Evolutionary conservation across 2,113 vertebrate species (phyloP).

Genomic region (Prunella himalayana): DNA sequence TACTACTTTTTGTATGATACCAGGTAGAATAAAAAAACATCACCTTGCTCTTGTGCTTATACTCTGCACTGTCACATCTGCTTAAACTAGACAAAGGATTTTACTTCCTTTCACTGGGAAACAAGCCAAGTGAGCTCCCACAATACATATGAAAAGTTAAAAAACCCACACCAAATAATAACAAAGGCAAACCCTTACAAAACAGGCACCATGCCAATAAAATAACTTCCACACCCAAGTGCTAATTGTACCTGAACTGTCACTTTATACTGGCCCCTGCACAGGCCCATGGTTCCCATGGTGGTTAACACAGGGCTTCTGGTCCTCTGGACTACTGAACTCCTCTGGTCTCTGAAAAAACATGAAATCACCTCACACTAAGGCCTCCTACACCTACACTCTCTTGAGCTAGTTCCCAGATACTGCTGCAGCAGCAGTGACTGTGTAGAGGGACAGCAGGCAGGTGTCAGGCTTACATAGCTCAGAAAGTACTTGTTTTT

Average conservation of each 20-base stretch:
- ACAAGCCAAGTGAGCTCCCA: not conserved
- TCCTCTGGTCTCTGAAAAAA: not conserved
- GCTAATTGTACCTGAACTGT: not conserved
- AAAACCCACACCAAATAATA: not conserved
- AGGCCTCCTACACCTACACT: not conserved
- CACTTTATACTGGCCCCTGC: not conserved
- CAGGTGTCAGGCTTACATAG: not conserved
- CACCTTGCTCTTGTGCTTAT: not conserved
- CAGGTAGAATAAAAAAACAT: accelerated
- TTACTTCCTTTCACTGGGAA: not conserved
- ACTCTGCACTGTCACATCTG: not conserved
- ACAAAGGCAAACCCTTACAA: not conserved
- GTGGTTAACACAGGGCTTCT: not conserved
- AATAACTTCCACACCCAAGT: not conserved
- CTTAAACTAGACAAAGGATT: not conserved
- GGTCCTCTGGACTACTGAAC: not conserved
- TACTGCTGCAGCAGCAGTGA: not conserved
- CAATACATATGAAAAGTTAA: not conserved
- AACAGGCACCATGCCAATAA: not conserved
- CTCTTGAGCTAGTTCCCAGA: not conserved
- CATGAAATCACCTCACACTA: not conserved
- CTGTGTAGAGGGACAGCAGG: not conserved
- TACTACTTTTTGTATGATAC: not conserved
- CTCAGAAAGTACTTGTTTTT: not conserved
- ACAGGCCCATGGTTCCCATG: not conserved